Evolutionary conservation across 2,888 invertebrate genomes (phyloP).

Genomic region (Mesorhabditis sp.): DNA sequence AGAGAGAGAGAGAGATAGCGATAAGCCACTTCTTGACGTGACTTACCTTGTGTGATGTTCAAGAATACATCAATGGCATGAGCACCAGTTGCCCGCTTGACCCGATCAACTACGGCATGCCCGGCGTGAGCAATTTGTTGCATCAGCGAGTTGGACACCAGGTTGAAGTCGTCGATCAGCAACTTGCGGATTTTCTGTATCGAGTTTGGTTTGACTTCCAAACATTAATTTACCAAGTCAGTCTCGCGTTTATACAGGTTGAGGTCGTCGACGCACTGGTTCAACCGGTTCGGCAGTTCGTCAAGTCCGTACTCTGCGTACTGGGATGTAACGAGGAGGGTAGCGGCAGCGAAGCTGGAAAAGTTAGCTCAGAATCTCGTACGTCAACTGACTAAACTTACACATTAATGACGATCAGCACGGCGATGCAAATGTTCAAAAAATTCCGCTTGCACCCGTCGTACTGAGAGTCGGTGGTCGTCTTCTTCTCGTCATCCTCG

Average conservation of each 20-base stretch:
- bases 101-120: conserved; percentile 39
- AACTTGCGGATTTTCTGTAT: conserved; percentile 50
- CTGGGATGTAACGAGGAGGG: conserved; percentile 50
- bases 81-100: conserved; percentile 49
- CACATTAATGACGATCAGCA: conserved; percentile 47
- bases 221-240: conserved; percentile 31
- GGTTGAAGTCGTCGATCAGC: conserved; percentile 48
- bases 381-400: conserved; percentile 27
- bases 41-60: conserved; percentile 33
- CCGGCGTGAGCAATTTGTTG: conserved; percentile 33
- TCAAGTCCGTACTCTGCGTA: conserved; percentile 53
- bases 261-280: conserved; percentile 53
- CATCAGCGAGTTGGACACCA: conserved; percentile 38
- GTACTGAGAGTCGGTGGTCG: conserved; percentile 37
- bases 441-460: conserved; percentile 47
- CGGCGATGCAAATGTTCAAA: conserved; percentile 40
- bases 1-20: not conserved
- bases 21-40: too few relatives aligned
- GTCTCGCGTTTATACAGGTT: conserved; percentile 52
- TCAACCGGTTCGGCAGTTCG: conserved; percentile 50
- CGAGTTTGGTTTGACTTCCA: not conserved
- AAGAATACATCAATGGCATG: conserved; percentile 43
- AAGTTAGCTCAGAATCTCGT: not conserved
- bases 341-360: conserved; percentile 47
- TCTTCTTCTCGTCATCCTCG: conserved; percentile 24